A percentile compares a stretch with the other conserved stretches of the same genome.
Evolutionary conservation across 2,113 vertebrate species (phyloP).

Genomic region (Electrona antarctica): DNA sequence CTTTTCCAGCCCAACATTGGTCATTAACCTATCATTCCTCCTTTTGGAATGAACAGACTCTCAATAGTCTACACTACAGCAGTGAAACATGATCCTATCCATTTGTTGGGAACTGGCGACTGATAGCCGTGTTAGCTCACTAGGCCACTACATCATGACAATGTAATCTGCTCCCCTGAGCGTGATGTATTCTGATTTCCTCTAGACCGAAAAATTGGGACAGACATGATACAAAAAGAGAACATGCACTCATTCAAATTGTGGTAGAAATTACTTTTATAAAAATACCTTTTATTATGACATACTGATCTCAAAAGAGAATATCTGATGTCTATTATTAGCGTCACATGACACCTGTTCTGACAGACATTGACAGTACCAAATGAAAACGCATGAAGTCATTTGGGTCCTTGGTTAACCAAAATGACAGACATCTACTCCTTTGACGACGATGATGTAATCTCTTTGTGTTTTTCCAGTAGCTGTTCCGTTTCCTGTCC

Average conservation of each 20-base stretch:
- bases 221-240: not conserved
- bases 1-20: not conserved
- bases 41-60: not conserved
- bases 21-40: not conserved
- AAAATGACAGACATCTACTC: slow-evolving; percentile 5
- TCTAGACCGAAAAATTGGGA: not conserved
- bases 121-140: not conserved
- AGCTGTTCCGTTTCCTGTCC: not conserved
- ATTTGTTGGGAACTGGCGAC: not conserved
- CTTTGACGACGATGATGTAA: not conserved
- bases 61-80: not conserved
- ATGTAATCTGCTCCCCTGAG: slow-evolving; percentile 5
- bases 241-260: too few relatives aligned
- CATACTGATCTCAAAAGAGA: too few relatives aligned
- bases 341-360: too few relatives aligned
- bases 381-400: too few relatives aligned
- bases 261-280: too few relatives aligned
- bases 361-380: too few relatives aligned
- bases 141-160: slow-evolving; percentile 10
- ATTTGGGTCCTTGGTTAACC: too few relatives aligned
- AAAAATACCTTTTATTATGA: too few relatives aligned
- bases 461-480: not conserved
- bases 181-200: not conserved
- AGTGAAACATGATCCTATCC: slow-evolving; percentile 7
- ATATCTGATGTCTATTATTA: too few relatives aligned